Evolutionary conservation across 64 coral and sea anemone genomes (phyloP).

Genomic region (Porites lutea): DNA sequence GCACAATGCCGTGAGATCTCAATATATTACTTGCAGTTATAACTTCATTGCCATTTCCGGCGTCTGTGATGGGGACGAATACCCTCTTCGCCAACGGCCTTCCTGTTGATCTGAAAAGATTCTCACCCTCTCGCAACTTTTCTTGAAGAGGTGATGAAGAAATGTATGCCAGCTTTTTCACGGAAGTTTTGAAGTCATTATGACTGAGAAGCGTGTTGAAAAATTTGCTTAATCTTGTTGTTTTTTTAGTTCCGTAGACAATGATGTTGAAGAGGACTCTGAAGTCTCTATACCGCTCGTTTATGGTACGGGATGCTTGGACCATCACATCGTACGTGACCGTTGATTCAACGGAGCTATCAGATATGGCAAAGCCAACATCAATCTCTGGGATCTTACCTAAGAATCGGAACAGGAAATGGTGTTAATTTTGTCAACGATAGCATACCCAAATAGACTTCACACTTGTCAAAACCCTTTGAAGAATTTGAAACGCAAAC

Average conservation of each 20-base stretch:
- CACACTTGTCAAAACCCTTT: not conserved
- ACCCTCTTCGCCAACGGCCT: conserved; percentile 57
- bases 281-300: conserved; percentile 48
- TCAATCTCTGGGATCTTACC: conserved; percentile 55
- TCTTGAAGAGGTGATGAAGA: not conserved
- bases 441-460: not conserved
- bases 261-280: conserved; percentile 48
- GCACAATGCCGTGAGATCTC: not conserved
- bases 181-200: not conserved
- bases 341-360: conserved; percentile 14
- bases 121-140: conserved; percentile 43
- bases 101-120: conserved; percentile 55
- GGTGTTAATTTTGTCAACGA: not conserved
- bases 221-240: not conserved
- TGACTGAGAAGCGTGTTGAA: not conserved
- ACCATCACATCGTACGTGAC: conserved; percentile 31
- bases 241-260: conserved; percentile 7
- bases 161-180: not conserved
- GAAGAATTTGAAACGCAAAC: no score
- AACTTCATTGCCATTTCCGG: conserved; percentile 30
- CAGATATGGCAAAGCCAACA: conserved; percentile 65
- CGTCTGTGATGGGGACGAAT: conserved; percentile 51
- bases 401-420: not conserved
- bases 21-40: not conserved
- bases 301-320: conserved; percentile 28